Percentiles rank a stretch among this genome's conserved stretches.
Evolutionary conservation across 1,140 invertebrate genomes (phyloP).

Genomic region (Drosophila burlai): DNA sequence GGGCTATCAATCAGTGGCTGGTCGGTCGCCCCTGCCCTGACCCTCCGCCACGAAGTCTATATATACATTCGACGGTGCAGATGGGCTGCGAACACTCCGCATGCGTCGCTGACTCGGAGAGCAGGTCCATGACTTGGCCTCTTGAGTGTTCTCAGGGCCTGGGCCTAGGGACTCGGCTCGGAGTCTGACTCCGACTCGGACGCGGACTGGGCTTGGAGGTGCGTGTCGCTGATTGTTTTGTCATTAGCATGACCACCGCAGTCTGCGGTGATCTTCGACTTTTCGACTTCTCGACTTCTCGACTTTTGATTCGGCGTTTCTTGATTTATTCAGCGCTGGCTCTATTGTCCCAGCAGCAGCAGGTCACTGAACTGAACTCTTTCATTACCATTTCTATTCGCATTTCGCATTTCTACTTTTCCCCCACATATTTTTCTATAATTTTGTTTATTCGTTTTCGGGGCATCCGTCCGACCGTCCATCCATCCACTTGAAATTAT

Average conservation of each 20-base stretch:
- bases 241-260: slow-evolving; percentile 69
- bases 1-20: slow-evolving; percentile 26
- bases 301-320: slow-evolving; percentile 27
- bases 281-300: slow-evolving; percentile 33
- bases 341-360: slow-evolving; percentile 3
- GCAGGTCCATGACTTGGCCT: slow-evolving; percentile 43
- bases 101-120: slow-evolving; percentile 67
- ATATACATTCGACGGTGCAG: slow-evolving; percentile 37
- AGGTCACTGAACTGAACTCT: slow-evolving; percentile 38
- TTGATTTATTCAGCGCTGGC: slow-evolving; percentile 38
- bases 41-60: slow-evolving; percentile 4
- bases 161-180: background rate
- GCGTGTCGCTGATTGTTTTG: slow-evolving; percentile 72
- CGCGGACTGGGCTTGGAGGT: background rate
- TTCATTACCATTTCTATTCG: slow-evolving; percentile 15
- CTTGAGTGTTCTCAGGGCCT: background rate
- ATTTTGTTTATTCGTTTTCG: slow-evolving; percentile 26
- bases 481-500: slow-evolving; percentile 72
- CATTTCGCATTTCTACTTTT: slow-evolving; percentile 16
- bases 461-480: background rate
- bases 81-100: slow-evolving; percentile 39
- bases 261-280: slow-evolving; percentile 39
- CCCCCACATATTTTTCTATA: slow-evolving; percentile 3
- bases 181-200: background rate
- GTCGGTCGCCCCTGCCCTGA: background rate